Evolutionary conservation across 2,797 vertebrate genomes (phyloP).

Genomic region (Psittacula echo): DNA sequence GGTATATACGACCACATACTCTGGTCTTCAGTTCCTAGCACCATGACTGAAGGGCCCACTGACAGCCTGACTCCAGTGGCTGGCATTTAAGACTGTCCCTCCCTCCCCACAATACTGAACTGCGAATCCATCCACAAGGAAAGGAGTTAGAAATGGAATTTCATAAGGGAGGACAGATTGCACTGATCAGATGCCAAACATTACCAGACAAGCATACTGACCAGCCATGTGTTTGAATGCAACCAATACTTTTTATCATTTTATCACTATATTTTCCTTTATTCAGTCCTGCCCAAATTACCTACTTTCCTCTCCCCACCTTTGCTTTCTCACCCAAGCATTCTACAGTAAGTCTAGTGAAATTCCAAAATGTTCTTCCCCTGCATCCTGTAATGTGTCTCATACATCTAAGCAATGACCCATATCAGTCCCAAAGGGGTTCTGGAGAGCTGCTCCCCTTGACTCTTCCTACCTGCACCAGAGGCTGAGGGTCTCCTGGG

Average conservation of each 20-base stretch:
- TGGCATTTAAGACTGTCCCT: not conserved
- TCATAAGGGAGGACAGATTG: not conserved
- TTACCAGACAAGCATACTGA: not conserved
- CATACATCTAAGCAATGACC: accelerated
- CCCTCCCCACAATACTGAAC: not conserved
- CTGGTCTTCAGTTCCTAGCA: too few relatives aligned
- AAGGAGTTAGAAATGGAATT: not conserved
- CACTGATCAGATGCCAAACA: not conserved
- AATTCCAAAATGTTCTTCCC: not conserved
- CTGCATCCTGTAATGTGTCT: not conserved
- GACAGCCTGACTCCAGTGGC: not conserved
- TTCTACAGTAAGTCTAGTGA: not conserved
- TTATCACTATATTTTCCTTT: not conserved
- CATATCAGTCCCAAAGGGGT: not conserved
- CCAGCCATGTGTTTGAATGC: not conserved
- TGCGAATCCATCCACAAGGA: not conserved
- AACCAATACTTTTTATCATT: not conserved
- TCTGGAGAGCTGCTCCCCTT: not conserved
- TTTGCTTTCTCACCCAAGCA: not conserved
- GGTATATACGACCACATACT: not conserved
- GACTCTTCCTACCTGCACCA: not conserved
- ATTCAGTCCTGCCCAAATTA: not conserved
- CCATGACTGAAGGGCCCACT: not conserved
- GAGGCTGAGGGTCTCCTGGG: not conserved
- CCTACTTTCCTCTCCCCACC: not conserved